phyloP scores from a whole-genome alignment of 2,113 vertebrate genomes.

The Hippopotamus amphibius region DNA sequence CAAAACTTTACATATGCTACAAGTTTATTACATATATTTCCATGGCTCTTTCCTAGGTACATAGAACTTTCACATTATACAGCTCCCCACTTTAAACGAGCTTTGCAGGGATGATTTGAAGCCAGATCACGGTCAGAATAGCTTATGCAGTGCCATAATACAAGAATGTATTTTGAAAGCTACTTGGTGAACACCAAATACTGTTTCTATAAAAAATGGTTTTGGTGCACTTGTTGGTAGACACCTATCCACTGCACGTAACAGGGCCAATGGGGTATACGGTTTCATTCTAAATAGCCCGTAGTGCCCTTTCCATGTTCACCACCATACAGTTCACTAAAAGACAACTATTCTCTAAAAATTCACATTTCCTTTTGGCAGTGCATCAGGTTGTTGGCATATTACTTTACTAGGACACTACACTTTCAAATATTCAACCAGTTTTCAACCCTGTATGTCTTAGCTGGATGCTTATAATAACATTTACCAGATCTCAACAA shows the following conservation, averaged over 20 bases:
- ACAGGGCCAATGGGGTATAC: neutral
- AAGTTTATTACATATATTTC: constrained; percentile 97
- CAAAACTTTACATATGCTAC: constrained; percentile 98
- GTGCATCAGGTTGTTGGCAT: constrained; percentile 41
- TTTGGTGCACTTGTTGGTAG: constrained; percentile 60
- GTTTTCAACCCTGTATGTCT: neutral
- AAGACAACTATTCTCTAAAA: neutral
- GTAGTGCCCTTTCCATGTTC: neutral
- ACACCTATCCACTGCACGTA: neutral
- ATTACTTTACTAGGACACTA: neutral
- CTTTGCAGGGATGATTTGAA: constrained; percentile 53
- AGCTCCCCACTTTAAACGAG: constrained; percentile 47
- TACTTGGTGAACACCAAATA: constrained; percentile 57
- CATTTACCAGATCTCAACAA: neutral
- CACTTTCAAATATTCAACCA: neutral
- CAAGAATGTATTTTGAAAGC: constrained; percentile 70
- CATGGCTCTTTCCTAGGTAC: constrained; percentile 90
- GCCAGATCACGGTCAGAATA: constrained; percentile 39
- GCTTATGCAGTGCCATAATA: neutral
- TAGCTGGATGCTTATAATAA: neutral
- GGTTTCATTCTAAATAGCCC: neutral
- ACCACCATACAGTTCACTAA: neutral
- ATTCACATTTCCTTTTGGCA: constrained; percentile 62
- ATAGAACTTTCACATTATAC: constrained; percentile 60
- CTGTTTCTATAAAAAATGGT: constrained; percentile 17